Conservation (phyloP, 2,888 invertebrate species). For the Habrosyne pyritoides region DNA sequence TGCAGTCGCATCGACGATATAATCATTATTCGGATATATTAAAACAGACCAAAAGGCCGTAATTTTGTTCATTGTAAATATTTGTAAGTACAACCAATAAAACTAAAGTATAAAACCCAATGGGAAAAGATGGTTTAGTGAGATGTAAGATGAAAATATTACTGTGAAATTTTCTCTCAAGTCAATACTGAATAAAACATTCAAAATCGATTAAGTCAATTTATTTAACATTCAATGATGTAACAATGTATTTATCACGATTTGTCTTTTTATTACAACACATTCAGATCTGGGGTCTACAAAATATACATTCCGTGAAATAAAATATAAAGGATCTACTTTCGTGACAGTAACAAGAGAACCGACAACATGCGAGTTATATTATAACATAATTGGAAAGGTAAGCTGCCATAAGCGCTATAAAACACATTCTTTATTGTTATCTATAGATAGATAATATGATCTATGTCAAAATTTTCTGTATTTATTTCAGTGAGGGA, state of each 20-base stretch:
- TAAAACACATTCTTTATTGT: no score
- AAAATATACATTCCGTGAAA: conserved; percentile 46
- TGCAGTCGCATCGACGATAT: no score
- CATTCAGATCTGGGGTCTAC: conserved; percentile 64
- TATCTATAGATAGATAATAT: no score
- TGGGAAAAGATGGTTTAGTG: no score
- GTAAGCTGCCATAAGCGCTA: background rate
- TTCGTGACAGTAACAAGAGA: conserved; percentile 12
- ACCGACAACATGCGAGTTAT: conserved; percentile 10
- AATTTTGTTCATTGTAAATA: no score
- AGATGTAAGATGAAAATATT: no score
- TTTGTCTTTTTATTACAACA: conserved; percentile 74
- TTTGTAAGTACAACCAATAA: no score
- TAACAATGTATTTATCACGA: conserved; percentile 77
- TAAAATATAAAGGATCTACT: conserved; percentile 20
- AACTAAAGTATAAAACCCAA: no score
- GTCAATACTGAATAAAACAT: conserved; percentile 17
- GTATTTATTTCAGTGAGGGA: no score
- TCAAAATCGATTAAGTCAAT: conserved; percentile 45
- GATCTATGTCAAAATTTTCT: no score
- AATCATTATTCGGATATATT: no score
- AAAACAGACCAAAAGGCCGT: no score
- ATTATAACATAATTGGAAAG: conserved; percentile 9
- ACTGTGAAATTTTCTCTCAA: background rate
- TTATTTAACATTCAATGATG: conserved; percentile 70